Evolutionary conservation across 2,888 invertebrate genomes (phyloP).

Genomic region (Thymelicus lineola): DNA sequence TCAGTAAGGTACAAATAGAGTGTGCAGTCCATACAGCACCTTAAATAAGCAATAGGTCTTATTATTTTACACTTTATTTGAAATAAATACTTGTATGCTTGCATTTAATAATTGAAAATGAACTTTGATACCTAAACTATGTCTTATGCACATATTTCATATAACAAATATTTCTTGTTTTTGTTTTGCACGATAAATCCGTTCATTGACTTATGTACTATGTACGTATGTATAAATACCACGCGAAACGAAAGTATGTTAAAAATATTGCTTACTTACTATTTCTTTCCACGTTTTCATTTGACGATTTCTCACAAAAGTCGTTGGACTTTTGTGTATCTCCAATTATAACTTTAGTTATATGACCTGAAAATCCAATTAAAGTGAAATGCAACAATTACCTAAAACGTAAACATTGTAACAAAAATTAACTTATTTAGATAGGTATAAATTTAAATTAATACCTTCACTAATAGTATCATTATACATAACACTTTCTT

Average conservation of each 20-base stretch:
- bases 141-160: no score
- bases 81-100: no score
- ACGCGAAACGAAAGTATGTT: no score
- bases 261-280: not conserved
- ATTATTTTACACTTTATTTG: not conserved
- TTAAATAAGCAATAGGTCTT: constrained; percentile 38
- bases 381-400: no score
- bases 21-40: constrained; percentile 62
- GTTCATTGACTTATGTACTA: no score
- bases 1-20: constrained; percentile 56
- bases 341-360: not conserved
- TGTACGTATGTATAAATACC: no score
- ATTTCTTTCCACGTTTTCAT: not conserved
- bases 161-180: no score
- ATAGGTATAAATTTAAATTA: not conserved
- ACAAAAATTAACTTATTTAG: no score
- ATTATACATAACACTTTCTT: not conserved
- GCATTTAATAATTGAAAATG: no score
- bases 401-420: no score
- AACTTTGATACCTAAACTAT: no score
- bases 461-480: not conserved
- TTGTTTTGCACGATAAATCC: no score
- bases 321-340: not conserved
- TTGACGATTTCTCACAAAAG: not conserved
- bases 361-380: not conserved